Evolutionary conservation across 2,888 invertebrate genomes (phyloP).

Genomic region (Polyommatus icarus): DNA sequence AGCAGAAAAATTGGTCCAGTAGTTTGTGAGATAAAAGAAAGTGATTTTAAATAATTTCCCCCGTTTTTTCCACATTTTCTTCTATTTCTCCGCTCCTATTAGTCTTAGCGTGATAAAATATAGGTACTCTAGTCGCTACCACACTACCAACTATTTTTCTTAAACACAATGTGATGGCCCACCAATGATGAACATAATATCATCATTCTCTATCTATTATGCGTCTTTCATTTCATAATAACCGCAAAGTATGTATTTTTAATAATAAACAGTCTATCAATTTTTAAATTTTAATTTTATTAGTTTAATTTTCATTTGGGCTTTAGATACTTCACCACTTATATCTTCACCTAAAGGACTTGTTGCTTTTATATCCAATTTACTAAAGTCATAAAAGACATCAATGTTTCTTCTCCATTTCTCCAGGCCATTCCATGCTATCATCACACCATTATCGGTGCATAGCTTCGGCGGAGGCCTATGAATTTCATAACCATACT

Average conservation of each 20-base stretch:
- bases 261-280: constrained; percentile 24
- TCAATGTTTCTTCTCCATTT: constrained; percentile 81
- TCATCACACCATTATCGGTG: constrained; percentile 99
- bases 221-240: neutral
- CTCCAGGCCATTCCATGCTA: constrained; percentile 99
- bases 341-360: constrained; percentile 84
- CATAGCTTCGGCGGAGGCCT: constrained; percentile 92
- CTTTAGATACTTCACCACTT: constrained; percentile 77
- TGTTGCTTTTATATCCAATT: constrained; percentile 82
- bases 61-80: too few relatives aligned
- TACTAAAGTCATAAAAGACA: constrained; percentile 79
- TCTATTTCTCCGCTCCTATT: too few relatives aligned
- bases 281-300: constrained; percentile 59
- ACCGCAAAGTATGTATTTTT: neutral
- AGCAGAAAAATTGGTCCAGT: too few relatives aligned
- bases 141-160: too few relatives aligned
- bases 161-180: too few relatives aligned
- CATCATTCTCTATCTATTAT: too few relatives aligned
- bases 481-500: constrained; percentile 83
- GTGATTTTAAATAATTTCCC: too few relatives aligned
- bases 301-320: constrained; percentile 72
- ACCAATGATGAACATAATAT: too few relatives aligned
- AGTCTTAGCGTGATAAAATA: too few relatives aligned
- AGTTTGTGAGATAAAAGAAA: too few relatives aligned
- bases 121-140: too few relatives aligned